Base-by-base conservation (phyloP, 1,140 invertebrate genomes). In the Cyphomyrmex costatus region DNA sequence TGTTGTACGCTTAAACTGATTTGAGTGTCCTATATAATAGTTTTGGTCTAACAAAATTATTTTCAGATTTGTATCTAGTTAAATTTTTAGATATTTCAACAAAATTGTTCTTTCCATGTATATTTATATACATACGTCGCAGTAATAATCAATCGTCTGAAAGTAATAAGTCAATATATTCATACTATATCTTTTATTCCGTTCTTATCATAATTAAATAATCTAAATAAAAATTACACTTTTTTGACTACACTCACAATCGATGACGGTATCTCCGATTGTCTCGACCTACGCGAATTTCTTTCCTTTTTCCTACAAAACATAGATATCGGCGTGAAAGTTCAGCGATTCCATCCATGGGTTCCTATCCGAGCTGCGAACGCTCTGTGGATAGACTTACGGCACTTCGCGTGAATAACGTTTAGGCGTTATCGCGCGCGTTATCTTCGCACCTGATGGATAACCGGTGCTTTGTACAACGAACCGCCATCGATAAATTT, bases 401-500 rank as follows among this genome's bases (percentile, higher is more conserved):
- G 61, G 63, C 60, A 60, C 73, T 53, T 27, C 33, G 30, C 58
- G 73, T 74, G 79, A 76, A 24, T 42, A 56, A 71, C 68, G 14
- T 53, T 85, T 80, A 63, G 8, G 53, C 42, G 66, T 80, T 68
- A 86, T 76, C 73, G 42, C 70, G 84, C 46, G 63, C 42, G 74
- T 85, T 85, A 85, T 88, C 68, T 68, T 85, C 66, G 66, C 74
- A 65, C 33, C 63, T 66, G 76, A 89, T 61, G 53, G 24, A 86
- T 68, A 86, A 86, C 79, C 79, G 53, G 79, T 74, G 71, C 68
- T 60, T 83, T 49, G 68, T 33, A 85, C 71, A 53, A 21, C 73
- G 53, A 78, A 53, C 30, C 61, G 36, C 53, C 70, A 49, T 63
- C 71, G 63, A 90, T 89, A 87, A 85, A 90, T 90, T 76, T 24